Conservation (phyloP, 2,113 vertebrate genomes). For the Paracanthobrama guichenoti region DNA sequence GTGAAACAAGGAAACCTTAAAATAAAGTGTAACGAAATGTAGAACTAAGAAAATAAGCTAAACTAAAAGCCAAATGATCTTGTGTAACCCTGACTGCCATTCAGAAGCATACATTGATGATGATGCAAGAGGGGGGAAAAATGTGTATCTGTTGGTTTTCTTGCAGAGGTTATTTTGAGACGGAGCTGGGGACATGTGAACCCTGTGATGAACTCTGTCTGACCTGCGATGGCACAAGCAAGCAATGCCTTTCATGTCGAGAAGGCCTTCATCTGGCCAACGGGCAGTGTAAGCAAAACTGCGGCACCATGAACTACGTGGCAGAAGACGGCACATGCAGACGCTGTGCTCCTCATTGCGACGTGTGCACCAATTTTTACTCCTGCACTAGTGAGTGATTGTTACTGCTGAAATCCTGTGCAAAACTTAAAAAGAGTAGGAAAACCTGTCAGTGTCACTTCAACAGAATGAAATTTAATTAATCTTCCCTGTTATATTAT, state of each 20-base stretch:
- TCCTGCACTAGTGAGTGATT: constrained; percentile 73
- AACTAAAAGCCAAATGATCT: too few relatives aligned
- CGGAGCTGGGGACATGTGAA: constrained; percentile 66
- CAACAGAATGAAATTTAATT: not conserved
- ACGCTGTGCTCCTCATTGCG: constrained; percentile 74
- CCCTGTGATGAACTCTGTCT: constrained; percentile 72
- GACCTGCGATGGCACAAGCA: constrained; percentile 73
- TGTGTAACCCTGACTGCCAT: too few relatives aligned
- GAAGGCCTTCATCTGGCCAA: constrained; percentile 72
- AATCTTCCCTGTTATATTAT: not conserved
- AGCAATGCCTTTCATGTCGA: constrained; percentile 75
- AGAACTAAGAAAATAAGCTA: too few relatives aligned
- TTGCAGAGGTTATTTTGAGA: constrained; percentile 76
- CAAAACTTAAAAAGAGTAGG: not conserved
- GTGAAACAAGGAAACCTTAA: too few relatives aligned
- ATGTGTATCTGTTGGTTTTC: not conserved
- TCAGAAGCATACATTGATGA: not conserved
- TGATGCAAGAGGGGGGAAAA: not conserved
- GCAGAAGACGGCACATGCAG: constrained; percentile 73
- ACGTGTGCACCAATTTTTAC: constrained; percentile 69
- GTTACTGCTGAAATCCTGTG: not conserved
- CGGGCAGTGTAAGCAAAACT: constrained; percentile 70
- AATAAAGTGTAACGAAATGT: too few relatives aligned
- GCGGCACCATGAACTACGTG: constrained; percentile 69
- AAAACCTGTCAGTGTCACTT: not conserved